Evolutionary conservation across 2,797 vertebrate genomes (phyloP), one percentile per base, ranked within the genome.

Genomic region (Amblyraja radiata): DNA sequence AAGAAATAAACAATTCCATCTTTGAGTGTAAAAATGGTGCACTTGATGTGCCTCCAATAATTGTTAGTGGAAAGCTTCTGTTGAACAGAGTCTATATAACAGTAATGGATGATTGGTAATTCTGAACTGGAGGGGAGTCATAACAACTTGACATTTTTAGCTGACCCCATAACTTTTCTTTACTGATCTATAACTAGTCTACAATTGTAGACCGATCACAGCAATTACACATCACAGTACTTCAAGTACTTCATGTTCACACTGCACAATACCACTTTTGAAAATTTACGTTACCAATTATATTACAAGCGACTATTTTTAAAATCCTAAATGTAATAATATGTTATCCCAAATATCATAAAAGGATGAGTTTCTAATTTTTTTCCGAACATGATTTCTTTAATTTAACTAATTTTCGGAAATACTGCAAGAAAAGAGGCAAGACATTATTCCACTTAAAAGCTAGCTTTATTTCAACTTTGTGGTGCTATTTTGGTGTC

Each of bases 401-500:
- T 28, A 90, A 11, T 39, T 25, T 10, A 92, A 74, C 25, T 92
- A 2, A 76, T 28, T 54, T 74, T 13, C 46, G 36, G 46, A 54
- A 91, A 54, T 28, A 21, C 23, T n/a, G 39, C 28, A 74, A 54
- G 13, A 74, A 54, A 91, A 92, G 11, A 39, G 65, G 21, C 71
- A 92, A 9, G 36, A 39, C n/a, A 74, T 76, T 25, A 36, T 90
- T 90, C 6, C 10, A 54, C 32, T 36, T 94, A 95, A 68, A 81
- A 95, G 78, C 94, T 83, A 94, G 95, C 93, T 94, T 93, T 96
- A 95, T 93, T 94, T 86, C 93, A 95, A 58, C 83, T 94, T 93
- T 93, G 58, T 68, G 16, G 14, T 88, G 80, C 93, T 95, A 95
- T 96, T 95, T 95, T 94, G 94, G 95, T 95, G 63, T 86, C 28